phyloP scores from a whole-genome alignment of 2,888 invertebrate genomes.

The Plebejus argus region DNA sequence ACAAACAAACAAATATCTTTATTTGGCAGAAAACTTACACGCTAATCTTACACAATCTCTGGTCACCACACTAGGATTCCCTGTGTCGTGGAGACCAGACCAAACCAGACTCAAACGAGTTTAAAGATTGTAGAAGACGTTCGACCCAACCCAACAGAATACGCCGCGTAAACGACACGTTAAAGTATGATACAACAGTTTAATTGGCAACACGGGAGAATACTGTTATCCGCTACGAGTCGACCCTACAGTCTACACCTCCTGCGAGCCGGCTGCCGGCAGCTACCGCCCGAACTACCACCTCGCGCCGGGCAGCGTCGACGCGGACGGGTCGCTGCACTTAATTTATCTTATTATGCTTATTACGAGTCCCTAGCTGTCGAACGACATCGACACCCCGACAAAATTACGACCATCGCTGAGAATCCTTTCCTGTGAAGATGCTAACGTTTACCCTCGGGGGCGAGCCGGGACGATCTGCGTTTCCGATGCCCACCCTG shows the following conservation, averaged over 20 bases:
- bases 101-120: too few relatives aligned
- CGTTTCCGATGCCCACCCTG: background rate
- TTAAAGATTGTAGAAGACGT: background rate
- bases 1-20: background rate
- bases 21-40: too few relatives aligned
- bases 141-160: background rate
- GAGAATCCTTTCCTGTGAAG: background rate
- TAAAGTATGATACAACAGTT: constrained; percentile 46
- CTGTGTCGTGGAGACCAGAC: too few relatives aligned
- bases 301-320: background rate
- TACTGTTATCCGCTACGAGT: constrained; percentile 1
- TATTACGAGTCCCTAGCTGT: background rate
- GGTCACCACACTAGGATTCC: too few relatives aligned
- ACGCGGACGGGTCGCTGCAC: background rate
- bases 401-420: background rate
- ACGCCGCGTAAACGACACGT: background rate
- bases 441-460: background rate
- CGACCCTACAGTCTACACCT: background rate
- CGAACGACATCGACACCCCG: background rate
- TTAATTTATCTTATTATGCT: background rate
- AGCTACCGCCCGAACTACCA: background rate
- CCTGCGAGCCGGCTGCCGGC: background rate
- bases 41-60: too few relatives aligned
- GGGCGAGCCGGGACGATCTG: background rate
- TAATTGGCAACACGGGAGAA: constrained; percentile 81